A percentile compares a stretch with the other conserved stretches of the same genome.
Evolutionary conservation across 2,113 vertebrate genomes (phyloP).

Genomic region (Ailuropoda melanoleuca): DNA sequence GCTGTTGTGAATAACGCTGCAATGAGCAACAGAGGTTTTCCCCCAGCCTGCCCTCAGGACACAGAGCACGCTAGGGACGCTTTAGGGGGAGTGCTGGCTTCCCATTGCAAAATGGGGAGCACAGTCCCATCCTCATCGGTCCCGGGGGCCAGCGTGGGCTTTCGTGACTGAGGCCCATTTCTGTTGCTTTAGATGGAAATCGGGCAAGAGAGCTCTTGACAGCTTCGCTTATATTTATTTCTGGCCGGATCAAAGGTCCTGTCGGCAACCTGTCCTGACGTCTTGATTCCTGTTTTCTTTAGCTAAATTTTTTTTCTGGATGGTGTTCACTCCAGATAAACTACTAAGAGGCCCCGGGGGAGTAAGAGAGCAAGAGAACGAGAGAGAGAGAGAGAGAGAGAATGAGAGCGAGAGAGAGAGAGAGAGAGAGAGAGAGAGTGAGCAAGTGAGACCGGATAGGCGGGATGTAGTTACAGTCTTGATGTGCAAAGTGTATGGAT

Average conservation of each 20-base stretch:
- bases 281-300: conserved; percentile 67
- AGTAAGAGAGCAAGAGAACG: no score
- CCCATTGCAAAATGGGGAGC: background rate
- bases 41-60: background rate
- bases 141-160: accelerated
- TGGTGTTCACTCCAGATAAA: conserved; percentile 55
- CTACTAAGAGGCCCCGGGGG: background rate
- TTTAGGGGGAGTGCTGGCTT: background rate
- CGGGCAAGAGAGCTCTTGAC: background rate
- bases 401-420: no score
- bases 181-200: background rate
- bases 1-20: accelerated
- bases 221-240: conserved; percentile 70
- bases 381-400: background rate
- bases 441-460: background rate
- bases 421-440: no score
- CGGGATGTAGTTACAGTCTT: background rate
- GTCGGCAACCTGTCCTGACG: conserved; percentile 61
- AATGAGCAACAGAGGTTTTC: accelerated
- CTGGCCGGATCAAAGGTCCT: conserved; percentile 76
- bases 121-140: background rate
- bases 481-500: background rate
- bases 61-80: no score
- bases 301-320: conserved; percentile 2
- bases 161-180: background rate